A percentile compares a stretch with the other conserved stretches of the same genome.
These are phyloP conservation scores for Tonatia bakeri DNA, from an alignment of 2,113 vertebrate species.

Conservation along the genomic window DNA sequence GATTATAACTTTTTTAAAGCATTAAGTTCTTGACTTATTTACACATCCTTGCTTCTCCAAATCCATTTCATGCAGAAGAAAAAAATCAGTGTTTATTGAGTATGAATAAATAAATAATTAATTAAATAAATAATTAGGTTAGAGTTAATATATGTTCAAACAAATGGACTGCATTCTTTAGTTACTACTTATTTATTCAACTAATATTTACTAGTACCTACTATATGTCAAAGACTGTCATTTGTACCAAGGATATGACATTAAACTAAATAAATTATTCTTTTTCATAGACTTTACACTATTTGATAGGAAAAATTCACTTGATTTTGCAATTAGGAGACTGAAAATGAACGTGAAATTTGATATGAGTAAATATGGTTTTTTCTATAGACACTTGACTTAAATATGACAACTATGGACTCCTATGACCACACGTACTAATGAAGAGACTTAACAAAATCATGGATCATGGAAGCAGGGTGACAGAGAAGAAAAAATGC, in stretches of 20 bases:
- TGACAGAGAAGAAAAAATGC: neutral
- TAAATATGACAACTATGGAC: neutral
- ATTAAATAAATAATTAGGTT: neutral
- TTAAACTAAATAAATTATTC: neutral
- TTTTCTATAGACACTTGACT: neutral
- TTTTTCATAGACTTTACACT: neutral
- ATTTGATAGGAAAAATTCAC: neutral
- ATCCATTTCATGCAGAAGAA: neutral
- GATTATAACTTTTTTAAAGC: neutral
- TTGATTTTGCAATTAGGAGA: neutral
- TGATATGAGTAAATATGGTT: neutral
- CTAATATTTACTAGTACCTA: neutral
- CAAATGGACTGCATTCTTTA: neutral
- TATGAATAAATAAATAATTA: neutral
- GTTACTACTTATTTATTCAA: neutral
- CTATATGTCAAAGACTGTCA: neutral
- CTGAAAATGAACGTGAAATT: neutral
- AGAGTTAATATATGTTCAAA: neutral
- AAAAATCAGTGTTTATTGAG: neutral
- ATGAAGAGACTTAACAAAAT: neutral
- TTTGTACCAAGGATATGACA: neutral
- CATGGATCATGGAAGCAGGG: neutral
- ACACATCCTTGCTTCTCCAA: neutral
- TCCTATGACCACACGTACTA: neutral
- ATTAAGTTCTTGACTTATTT: neutral